Percentiles rank a stretch among this genome's conserved stretches.
phyloP scores from a whole-genome alignment of 2,888 invertebrate genomes.

The Heliothis peltigera region DNA sequence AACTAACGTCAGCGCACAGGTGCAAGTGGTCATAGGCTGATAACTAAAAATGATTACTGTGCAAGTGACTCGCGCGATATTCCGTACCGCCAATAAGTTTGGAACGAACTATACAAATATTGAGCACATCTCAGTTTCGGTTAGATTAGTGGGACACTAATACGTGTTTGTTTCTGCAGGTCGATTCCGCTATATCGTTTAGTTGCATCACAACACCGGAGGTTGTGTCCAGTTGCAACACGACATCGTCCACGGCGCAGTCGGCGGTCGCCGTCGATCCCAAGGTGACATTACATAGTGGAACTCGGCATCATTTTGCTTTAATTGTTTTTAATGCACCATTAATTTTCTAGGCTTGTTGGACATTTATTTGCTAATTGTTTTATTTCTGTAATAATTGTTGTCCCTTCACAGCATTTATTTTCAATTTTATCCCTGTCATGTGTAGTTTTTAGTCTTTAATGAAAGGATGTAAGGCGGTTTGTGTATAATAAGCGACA shows the following conservation, averaged over 20 bases:
- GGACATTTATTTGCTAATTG: conserved; percentile 16
- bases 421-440: neutral
- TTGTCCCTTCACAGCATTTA: neutral
- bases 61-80: too few species aligned
- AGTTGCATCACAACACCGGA: conserved; percentile 88
- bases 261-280: conserved; percentile 78
- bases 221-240: conserved; percentile 86
- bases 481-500: too few species aligned
- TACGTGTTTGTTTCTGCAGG: conserved; percentile 74
- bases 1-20: too few species aligned
- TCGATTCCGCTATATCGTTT: conserved; percentile 87
- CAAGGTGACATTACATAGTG: conserved; percentile 74
- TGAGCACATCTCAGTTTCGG: conserved; percentile 31
- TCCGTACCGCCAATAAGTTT: too few species aligned
- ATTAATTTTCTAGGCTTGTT: conserved; percentile 68
- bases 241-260: conserved; percentile 79
- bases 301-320: conserved; percentile 3
- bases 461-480: too few species aligned
- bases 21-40: too few species aligned
- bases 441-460: too few species aligned
- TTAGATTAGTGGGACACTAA: conserved; percentile 53
- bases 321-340: conserved; percentile 50
- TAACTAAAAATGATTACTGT: too few species aligned
- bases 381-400: neutral
- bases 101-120: conserved; percentile 14